Evolutionary conservation across 2,888 invertebrate species (phyloP).

Genomic region (Epinotia brunnichana): DNA sequence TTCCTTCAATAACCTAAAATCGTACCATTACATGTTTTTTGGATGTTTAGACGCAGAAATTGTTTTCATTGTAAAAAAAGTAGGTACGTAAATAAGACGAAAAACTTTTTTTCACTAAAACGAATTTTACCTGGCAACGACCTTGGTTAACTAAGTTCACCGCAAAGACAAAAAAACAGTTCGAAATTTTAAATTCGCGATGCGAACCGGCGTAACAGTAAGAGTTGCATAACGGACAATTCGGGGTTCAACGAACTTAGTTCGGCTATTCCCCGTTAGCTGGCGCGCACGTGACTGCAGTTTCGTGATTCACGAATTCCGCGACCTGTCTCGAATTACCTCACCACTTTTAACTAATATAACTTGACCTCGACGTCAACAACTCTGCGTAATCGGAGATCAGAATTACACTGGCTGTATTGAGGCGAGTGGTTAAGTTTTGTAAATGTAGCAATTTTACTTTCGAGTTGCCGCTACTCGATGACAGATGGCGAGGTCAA

Average conservation of each 20-base stretch:
- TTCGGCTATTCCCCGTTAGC: slow-evolving; percentile 78
- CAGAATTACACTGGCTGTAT: background rate
- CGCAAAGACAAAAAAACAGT: slow-evolving; percentile 61
- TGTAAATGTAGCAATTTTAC: slow-evolving; percentile 64
- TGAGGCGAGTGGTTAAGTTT: background rate
- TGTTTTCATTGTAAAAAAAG: background rate
- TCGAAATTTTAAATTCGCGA: slow-evolving; percentile 65
- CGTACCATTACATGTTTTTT: too few relatives aligned
- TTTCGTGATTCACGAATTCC: slow-evolving; percentile 27
- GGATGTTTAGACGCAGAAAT: too few relatives aligned
- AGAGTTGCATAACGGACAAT: slow-evolving; percentile 50
- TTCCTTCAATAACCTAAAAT: too few relatives aligned
- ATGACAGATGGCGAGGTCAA: slow-evolving; percentile 67
- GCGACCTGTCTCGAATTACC: background rate
- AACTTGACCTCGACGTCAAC: background rate
- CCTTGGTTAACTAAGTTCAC: slow-evolving; percentile 48
- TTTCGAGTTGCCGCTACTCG: slow-evolving; percentile 77
- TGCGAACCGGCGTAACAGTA: slow-evolving; percentile 56
- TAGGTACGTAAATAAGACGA: background rate
- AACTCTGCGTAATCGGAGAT: slow-evolving; percentile 1
- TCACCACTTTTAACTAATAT: background rate
- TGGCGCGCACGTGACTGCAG: slow-evolving; percentile 70
- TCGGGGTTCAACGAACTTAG: slow-evolving; percentile 73
- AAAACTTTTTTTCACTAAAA: background rate
- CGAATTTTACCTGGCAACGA: slow-evolving; percentile 11